These are phyloP conservation scores for Diplosoma virens DNA, from an alignment of 23 tunicate species.

Conservation along the genomic window DNA sequence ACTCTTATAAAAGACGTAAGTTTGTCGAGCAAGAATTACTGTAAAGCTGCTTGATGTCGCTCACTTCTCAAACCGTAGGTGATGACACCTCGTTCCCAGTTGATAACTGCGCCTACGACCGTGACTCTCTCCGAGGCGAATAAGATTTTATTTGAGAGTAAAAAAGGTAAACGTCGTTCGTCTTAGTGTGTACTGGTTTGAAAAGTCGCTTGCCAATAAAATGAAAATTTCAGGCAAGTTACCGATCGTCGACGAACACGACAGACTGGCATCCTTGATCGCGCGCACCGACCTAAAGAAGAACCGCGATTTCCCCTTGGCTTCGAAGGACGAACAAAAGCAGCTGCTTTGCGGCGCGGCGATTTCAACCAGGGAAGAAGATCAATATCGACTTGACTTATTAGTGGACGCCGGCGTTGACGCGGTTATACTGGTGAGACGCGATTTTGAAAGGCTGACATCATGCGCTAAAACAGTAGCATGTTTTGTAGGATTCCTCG, in stretches of 20 bases:
- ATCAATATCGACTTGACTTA: conserved; percentile 64
- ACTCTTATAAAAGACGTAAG: conserved; percentile 43
- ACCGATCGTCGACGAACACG: conserved; percentile 76
- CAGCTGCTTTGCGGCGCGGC: conserved; percentile 95
- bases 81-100: conserved; percentile 78
- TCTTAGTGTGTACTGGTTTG: too few species aligned
- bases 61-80: too few species aligned
- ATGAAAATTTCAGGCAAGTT: conserved; percentile 80
- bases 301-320: conserved; percentile 91
- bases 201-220: too few species aligned
- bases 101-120: conserved; percentile 76
- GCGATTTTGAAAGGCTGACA: too few species aligned
- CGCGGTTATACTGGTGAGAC: conserved; percentile 84
- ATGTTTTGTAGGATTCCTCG: conserved; percentile 77
- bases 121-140: conserved; percentile 94
- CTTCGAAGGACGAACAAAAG: conserved; percentile 86
- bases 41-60: too few species aligned
- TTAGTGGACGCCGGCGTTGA: conserved; percentile 96
- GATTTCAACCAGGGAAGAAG: conserved; percentile 75
- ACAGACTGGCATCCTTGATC: conserved; percentile 83
- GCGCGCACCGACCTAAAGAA: conserved; percentile 96
- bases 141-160: conserved; percentile 75
- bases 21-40: too few species aligned
- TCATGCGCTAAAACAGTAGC: too few species aligned
- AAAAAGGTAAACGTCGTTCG: conserved; percentile 97